Evolutionary conservation across 1,140 invertebrate species (phyloP).

Genomic region (Tribolium castaneum): DNA sequence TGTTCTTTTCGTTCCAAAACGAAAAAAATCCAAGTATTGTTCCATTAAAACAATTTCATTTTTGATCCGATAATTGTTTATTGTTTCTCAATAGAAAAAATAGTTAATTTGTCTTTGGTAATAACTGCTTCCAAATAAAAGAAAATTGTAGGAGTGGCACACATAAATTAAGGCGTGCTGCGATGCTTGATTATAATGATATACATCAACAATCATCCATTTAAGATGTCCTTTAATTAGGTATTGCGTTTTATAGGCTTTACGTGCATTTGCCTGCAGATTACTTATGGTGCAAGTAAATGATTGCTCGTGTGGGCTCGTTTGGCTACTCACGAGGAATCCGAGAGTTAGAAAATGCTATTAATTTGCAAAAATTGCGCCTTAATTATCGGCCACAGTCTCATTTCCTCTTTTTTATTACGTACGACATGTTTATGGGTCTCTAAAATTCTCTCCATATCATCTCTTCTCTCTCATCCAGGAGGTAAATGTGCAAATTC

Average conservation of each 20-base stretch:
- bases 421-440: neutral
- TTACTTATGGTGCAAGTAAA: neutral
- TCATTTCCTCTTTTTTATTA: neutral
- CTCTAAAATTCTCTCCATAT: neutral
- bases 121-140: neutral
- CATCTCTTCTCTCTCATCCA: neutral
- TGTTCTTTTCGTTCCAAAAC: neutral
- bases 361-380: neutral
- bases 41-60: conserved; percentile 3
- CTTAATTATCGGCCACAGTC: neutral
- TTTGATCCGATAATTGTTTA: conserved; percentile 6
- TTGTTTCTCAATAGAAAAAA: conserved; percentile 26
- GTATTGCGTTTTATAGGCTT: neutral
- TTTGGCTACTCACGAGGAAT: neutral
- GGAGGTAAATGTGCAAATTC: too few relatives aligned
- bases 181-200: conserved; percentile 23
- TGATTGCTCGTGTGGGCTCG: neutral
- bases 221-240: conserved; percentile 30
- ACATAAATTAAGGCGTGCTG: conserved; percentile 22
- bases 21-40: neutral
- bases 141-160: conserved; percentile 11
- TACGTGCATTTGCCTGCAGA: neutral
- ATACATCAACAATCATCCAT: conserved; percentile 21
- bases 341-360: neutral
- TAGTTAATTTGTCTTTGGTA: conserved; percentile 6